Evolutionary conservation across 2,113 vertebrate genomes (phyloP).

Genomic region (Perccottus glenii): DNA sequence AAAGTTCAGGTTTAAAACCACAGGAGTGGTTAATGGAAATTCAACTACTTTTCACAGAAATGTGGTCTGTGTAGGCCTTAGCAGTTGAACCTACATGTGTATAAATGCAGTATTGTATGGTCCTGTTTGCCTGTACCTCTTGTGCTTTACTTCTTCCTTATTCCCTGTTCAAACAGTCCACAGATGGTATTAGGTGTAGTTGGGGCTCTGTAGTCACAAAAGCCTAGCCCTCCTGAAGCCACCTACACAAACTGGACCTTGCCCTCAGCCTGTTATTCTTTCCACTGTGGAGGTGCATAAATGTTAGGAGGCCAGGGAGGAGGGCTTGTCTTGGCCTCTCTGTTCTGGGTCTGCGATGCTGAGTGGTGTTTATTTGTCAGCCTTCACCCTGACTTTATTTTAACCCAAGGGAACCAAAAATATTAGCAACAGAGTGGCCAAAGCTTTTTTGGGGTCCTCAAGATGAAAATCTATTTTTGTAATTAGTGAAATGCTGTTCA

Average conservation of each 20-base stretch:
- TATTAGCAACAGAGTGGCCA: constrained; percentile 39
- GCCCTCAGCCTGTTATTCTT: constrained; percentile 67
- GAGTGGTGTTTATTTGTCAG: constrained; percentile 74
- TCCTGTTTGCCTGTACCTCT: neutral
- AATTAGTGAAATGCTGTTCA: constrained; percentile 50
- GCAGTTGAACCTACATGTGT: neutral
- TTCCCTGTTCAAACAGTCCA: constrained; percentile 28
- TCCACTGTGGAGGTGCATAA: constrained; percentile 65
- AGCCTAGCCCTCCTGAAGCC: constrained; percentile 34
- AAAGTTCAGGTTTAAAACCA: constrained; percentile 43
- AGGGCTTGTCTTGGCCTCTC: constrained; percentile 47
- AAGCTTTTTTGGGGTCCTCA: constrained; percentile 33
- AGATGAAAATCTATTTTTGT: constrained; percentile 57
- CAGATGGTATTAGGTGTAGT: constrained; percentile 58
- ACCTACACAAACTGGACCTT: constrained; percentile 63
- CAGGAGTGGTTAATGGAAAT: neutral
- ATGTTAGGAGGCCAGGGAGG: constrained; percentile 47
- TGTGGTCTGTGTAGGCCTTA: neutral
- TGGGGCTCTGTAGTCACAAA: constrained; percentile 25
- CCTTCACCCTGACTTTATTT: constrained; percentile 43
- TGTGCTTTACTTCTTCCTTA: constrained; percentile 4
- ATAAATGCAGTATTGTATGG: neutral
- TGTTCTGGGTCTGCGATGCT: constrained; percentile 42
- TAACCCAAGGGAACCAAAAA: constrained; percentile 46
- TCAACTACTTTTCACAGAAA: neutral